phyloP scores from a whole-genome alignment of 2,888 invertebrate species.

The Plebejus anna region DNA sequence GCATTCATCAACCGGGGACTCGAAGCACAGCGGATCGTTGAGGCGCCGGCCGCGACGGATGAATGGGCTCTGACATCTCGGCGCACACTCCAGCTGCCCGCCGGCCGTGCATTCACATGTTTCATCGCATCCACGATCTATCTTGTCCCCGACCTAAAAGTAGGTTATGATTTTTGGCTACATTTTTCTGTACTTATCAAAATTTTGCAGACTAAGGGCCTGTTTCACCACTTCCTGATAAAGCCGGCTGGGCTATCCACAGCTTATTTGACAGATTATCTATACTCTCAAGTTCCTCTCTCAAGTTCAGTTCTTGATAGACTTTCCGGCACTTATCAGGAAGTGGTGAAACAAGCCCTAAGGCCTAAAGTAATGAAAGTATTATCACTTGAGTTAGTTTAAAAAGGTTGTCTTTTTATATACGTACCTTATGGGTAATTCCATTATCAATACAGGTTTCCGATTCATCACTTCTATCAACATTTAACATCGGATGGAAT shows the following conservation, averaged over 20 bases:
- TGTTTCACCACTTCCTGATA: no score
- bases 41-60: conserved; percentile 84
- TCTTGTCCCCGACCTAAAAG: conserved; percentile 82
- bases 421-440: conserved; percentile 69
- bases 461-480: conserved; percentile 57
- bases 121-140: conserved; percentile 88
- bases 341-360: no score
- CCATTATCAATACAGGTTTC: conserved; percentile 72
- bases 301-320: no score
- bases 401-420: neutral
- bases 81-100: conserved; percentile 86
- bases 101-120: conserved; percentile 84
- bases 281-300: no score
- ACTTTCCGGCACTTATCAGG: no score
- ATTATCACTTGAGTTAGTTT: neutral
- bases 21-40: conserved; percentile 86
- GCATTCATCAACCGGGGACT: conserved; percentile 84
- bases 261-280: no score
- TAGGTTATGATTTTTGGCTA: neutral
- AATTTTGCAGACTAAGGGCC: neutral
- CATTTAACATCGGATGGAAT: conserved; percentile 55
- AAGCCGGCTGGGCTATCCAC: no score
- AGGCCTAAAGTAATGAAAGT: neutral
- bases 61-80: conserved; percentile 84
- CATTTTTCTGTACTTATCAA: neutral